These are phyloP conservation scores for Pristionchus pacificus DNA, from an alignment of 1,140 invertebrate genomes.

Conservation along the genomic window DNA sequence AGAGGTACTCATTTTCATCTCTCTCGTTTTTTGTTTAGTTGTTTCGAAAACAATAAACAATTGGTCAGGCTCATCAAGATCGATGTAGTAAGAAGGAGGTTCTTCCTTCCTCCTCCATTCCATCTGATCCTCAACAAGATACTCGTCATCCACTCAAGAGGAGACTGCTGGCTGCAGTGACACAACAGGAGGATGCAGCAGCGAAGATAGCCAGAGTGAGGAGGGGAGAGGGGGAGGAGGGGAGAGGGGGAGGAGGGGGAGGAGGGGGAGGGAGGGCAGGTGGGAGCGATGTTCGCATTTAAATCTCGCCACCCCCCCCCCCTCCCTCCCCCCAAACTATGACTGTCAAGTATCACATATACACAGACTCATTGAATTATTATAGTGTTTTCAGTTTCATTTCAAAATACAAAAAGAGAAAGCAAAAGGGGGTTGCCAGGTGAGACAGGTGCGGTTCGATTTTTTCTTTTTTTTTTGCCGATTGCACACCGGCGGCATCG, in stretches of 20 bases:
- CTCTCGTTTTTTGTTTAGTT: conserved; percentile 24
- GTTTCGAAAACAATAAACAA: conserved; percentile 15
- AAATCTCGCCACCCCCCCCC: background rate
- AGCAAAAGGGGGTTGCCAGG: too few relatives aligned
- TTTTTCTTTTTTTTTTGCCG: too few relatives aligned
- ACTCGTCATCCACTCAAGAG: conserved; percentile 16
- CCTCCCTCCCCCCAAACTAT: background rate
- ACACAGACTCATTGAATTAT: too few relatives aligned
- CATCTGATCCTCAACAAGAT: conserved; percentile 5
- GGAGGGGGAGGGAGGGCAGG: background rate
- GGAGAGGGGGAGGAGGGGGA: background rate
- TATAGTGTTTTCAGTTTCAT: too few relatives aligned
- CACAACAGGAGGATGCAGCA: background rate
- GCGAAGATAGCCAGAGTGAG: background rate
- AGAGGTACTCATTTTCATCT: background rate
- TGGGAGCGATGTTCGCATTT: too few relatives aligned
- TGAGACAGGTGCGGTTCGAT: too few relatives aligned
- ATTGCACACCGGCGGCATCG: too few relatives aligned
- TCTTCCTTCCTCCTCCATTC: background rate
- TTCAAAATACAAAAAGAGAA: too few relatives aligned
- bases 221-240: background rate
- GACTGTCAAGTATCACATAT: too few relatives aligned
- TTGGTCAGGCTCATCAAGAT: conserved; percentile 15
- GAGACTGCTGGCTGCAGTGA: conserved; percentile 6
- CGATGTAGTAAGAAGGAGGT: background rate